Base-by-base conservation (phyloP, 2,888 invertebrate species). In the Liopterus haemorrhoidalis region DNA sequence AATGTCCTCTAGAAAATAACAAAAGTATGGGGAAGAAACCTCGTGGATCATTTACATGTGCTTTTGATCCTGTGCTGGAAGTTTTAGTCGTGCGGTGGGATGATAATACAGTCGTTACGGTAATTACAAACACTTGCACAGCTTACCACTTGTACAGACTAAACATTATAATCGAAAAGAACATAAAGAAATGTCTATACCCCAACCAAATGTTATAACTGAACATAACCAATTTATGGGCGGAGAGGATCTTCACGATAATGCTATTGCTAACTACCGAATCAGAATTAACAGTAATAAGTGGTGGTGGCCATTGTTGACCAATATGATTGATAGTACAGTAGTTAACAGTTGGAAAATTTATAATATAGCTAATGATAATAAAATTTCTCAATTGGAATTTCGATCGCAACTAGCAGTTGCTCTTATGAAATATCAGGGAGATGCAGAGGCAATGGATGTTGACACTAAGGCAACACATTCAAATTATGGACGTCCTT, bases 281-380 rank as follows among this genome's bases (percentile, higher is more conserved):
- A 50, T 45, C 12, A 24, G 32, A 44, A 48, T 57, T 22, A 36
- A 41, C 4, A 49, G 50, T 5, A 54, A 56, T 49, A 56, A 56
- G 38, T 56, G 49, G 53, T 54, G 52, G 49, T 56, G 54, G 56
- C 55, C 55, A 16, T 37, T 58, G 36, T 56, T 53, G 49, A 40
- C 40, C 15, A 55, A 57, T 38, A 14, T 38, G 18, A n/a, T 55
- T 16, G 51, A 54, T 35, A 49, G 50, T 39, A 27, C 41, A n/a
- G 20, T 56, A 3, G 51, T 50, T 15, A 56, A 54, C 46, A 43
- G 50, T 9, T 54, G 51, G 52, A 51, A 55, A 48, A 49, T 51
- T 16, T 50, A 45, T 35, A 50, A 43, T 24, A 24, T 48, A 19
- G 49, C 39, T 16, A 54, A 53, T 46, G 38, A 47, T 20, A 46